Conservation (phyloP, 2,113 vertebrate genomes). For the Corydoras sp. region DNA sequence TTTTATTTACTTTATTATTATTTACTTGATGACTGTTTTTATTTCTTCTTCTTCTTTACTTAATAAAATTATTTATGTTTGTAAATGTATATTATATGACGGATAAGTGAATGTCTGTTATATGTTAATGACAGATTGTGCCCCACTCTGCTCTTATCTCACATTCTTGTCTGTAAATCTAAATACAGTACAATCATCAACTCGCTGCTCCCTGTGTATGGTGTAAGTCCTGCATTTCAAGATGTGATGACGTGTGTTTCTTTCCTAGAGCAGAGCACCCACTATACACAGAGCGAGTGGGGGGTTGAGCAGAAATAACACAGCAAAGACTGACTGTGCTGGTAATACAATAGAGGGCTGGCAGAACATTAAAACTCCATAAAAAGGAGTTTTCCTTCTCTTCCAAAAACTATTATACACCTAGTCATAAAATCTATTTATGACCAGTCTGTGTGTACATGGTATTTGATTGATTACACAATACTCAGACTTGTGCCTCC, state of each 20-base stretch:
- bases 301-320: background rate
- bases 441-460: no score
- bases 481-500: no score
- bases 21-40: no score
- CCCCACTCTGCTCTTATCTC: slow-evolving; percentile 6
- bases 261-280: slow-evolving; percentile 1
- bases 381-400: no score
- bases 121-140: slow-evolving; percentile 7
- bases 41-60: no score
- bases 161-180: slow-evolving; percentile 1
- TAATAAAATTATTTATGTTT: background rate
- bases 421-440: no score
- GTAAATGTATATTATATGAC: background rate
- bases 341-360: background rate
- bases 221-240: slow-evolving; percentile 1
- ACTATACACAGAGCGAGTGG: background rate
- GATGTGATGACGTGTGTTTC: slow-evolving; percentile 1
- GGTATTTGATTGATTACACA: no score
- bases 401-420: no score
- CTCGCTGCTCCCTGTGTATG: slow-evolving; percentile 3
- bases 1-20: no score
- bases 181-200: background rate
- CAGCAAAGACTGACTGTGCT: background rate
- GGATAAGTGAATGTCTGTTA: background rate
- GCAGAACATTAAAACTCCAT: background rate